Evolutionary conservation across 2,797 vertebrate species (phyloP), one percentile per base, ranked within the genome.

Genomic region (Diglossa cyanea): DNA sequence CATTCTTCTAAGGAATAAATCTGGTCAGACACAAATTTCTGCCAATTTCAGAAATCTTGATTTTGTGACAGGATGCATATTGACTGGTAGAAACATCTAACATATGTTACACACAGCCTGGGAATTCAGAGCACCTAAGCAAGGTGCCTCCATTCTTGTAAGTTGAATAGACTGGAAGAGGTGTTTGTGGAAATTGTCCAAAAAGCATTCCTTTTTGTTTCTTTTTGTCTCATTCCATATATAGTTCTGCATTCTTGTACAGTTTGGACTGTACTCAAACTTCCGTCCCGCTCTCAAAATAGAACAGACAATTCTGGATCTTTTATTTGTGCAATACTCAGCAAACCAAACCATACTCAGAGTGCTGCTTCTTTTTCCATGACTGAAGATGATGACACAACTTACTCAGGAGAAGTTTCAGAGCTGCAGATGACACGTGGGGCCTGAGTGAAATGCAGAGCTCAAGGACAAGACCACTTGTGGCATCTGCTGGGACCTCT

Each of bases 31-130:
- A 28, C 2, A 2, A 45, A 12, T 40, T 60, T 76, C 24, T 67
- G 44, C 48, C 9, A 63, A 15, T 37, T 72, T 51, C 28, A 35
- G 10, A 55, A 21, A 39, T 70, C 40, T 70, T 39, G 21, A 2
- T 10, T 77, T 90, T 82, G 21, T 45, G 72, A 24, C 5, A 40
- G 17, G 26, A 48, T 67, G 26, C 13, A 66, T 9, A 3, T 1
- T 80, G 31, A n/a, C 10, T 57, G 12, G 31, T 26, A n/a, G 50
- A 81, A 80, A 54, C 6, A 18, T 13, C 12, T 30, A 31, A 47
- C 0, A 0, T 3, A 57, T 9, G 4, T 62, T 10, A 48, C 15
- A 54, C 3, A 30, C 6, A 86, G n/a, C 11, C 58, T 66, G 48
- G 28, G 31, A 81, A 63, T 88, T 67, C 30, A 77, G 23, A 73